Evolutionary conservation across 2,797 vertebrate genomes (phyloP), one percentile per base, ranked within the genome.

Genomic region (Chelon labrosus): DNA sequence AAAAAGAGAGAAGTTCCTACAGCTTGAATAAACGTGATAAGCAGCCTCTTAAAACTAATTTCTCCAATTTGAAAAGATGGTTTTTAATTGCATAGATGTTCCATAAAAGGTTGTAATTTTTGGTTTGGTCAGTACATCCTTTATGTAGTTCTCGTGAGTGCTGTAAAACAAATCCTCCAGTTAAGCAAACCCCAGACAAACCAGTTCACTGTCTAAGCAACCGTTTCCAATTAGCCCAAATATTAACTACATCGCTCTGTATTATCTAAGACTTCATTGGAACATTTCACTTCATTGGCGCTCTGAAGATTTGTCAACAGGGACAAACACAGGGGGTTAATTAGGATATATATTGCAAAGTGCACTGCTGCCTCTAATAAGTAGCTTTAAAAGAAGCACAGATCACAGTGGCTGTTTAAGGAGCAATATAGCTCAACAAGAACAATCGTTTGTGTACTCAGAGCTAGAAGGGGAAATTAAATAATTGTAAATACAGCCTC

Each of bases 381-480:
- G 68, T 47, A 65, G 17, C 70, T 16, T 58, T 65, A 77, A 71
- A 85, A 53, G 31, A 35, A 35, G 31, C 64, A 54, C 70, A 64
- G 47, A 75, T 79, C 70, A 59, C 74, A 72, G 50, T 68, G 0
- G n/a, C 53, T 75, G 76, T 58, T 81, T 13, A 19, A 68, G 58
- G 67, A 77, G 75, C 50, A 72, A 53, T 71, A 11, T 20, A 62
- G 60, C 73, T 83, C 60, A 65, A 70, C 35, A 73, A 38, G 65
- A 85, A 39, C 67, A 54, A 66, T 46, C 61, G 71, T 70, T 79
- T 82, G 76, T 85, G 65, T 83, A 50, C 60, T 68, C 31, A 20
- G 59, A 61, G 59, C 62, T 77, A n/a, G 62, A 78, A 60, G 20
- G 16, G 39, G 64, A 70, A 77, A 84, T 74, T 10, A 65, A 74